Conservation (phyloP, 2,113 vertebrate genomes). For the Strix uralensis region DNA sequence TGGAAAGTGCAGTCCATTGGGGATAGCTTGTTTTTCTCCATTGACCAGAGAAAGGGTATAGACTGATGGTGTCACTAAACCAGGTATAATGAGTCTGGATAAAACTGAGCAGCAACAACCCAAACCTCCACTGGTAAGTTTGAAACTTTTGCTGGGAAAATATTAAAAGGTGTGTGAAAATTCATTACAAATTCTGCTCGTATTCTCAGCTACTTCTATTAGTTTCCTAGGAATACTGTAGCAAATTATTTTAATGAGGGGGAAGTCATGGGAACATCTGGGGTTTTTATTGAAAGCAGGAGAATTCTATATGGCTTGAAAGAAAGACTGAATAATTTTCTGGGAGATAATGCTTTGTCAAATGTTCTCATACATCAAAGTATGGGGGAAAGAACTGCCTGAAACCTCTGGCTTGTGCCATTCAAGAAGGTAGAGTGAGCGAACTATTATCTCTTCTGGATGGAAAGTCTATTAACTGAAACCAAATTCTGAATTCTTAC, state of each 20-base stretch:
- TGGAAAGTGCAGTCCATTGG: not conserved
- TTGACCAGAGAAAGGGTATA: not conserved
- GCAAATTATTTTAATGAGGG: conserved; percentile 52
- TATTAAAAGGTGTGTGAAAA: not conserved
- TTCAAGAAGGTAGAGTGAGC: not conserved
- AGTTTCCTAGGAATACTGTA: conserved; percentile 39
- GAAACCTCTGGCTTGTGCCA: not conserved
- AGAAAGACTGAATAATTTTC: conserved; percentile 40
- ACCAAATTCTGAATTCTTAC: not conserved
- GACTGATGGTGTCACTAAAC: not conserved
- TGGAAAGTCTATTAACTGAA: not conserved
- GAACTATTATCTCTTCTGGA: not conserved
- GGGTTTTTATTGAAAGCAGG: conserved; percentile 43
- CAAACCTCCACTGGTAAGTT: not conserved
- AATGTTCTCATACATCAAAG: not conserved
- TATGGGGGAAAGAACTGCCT: not conserved
- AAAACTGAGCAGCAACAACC: not conserved
- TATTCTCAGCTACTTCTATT: conserved; percentile 33
- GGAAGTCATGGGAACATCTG: conserved; percentile 52
- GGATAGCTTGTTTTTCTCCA: not conserved
- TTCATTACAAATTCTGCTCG: conserved; percentile 22
- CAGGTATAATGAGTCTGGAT: not conserved
- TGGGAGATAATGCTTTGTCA: not conserved
- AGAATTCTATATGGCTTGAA: conserved; percentile 36
- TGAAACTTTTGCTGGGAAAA: not conserved